phyloP scores from a whole-genome alignment of 2,797 vertebrate species.

The Caiman crocodilus region DNA sequence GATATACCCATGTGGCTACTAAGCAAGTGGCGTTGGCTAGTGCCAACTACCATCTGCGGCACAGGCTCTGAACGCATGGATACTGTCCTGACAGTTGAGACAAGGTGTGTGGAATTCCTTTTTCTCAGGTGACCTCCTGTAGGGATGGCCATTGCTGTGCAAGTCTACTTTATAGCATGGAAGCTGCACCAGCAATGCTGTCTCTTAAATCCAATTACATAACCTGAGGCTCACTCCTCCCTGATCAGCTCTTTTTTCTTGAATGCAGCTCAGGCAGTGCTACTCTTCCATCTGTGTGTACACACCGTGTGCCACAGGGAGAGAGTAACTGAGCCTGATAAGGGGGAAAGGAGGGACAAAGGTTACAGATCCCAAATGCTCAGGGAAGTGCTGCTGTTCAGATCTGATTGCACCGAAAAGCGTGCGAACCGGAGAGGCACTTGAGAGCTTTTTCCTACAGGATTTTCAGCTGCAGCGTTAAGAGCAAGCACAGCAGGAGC shows the following conservation, averaged over 20 bases:
- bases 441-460: constrained; percentile 26
- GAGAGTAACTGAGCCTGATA: constrained; percentile 1
- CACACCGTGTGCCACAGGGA: constrained; percentile 34
- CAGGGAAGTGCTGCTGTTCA: background rate
- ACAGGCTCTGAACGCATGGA: background rate
- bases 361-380: constrained; percentile 19
- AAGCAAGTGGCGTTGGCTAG: background rate
- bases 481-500: background rate
- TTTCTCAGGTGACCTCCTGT: rapidly evolving
- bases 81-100: background rate
- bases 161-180: background rate
- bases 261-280: constrained; percentile 18
- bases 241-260: constrained; percentile 34
- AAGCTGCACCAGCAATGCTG: background rate
- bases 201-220: constrained; percentile 23
- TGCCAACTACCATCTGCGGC: background rate
- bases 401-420: background rate
- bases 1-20: rapidly evolving
- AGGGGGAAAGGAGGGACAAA: constrained; percentile 59
- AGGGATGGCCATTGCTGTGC: background rate
- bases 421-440: background rate
- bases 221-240: constrained; percentile 18
- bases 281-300: background rate
- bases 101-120: background rate
- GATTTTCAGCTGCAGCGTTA: constrained; percentile 33